Evolutionary conservation across 2,113 vertebrate genomes (phyloP).

Genomic region (Chaenocephalus aceratus): DNA sequence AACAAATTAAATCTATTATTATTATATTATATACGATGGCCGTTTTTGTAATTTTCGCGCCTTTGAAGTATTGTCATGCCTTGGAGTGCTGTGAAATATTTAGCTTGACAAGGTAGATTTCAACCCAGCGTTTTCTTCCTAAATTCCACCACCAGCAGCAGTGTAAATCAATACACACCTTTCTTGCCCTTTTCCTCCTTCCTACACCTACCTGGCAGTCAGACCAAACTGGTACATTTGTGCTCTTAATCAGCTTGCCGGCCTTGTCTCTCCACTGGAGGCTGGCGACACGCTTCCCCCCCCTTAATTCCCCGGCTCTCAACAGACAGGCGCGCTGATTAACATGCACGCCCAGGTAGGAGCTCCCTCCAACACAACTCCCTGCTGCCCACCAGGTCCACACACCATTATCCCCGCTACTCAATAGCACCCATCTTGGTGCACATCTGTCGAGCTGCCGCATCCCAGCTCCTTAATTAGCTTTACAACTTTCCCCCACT

Average conservation of each 20-base stretch:
- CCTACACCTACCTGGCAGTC: conserved; percentile 58
- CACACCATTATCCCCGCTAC: conserved; percentile 77
- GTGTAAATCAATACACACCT: conserved; percentile 72
- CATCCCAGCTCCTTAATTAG: conserved; percentile 76
- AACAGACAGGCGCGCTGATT: conserved; percentile 73
- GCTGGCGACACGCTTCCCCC: conserved; percentile 76
- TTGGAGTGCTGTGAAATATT: conserved; percentile 51
- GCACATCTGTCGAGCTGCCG: conserved; percentile 76
- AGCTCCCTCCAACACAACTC: conserved; percentile 73
- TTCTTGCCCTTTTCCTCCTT: conserved; percentile 64
- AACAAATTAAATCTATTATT: too few relatives aligned
- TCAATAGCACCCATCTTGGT: conserved; percentile 71
- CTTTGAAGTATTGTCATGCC: conserved; percentile 45
- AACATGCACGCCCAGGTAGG: conserved; percentile 80
- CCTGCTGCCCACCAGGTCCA: conserved; percentile 66
- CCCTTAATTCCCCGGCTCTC: conserved; percentile 72
- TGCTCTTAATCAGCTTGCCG: conserved; percentile 77
- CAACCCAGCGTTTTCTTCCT: background rate
- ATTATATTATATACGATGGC: background rate
- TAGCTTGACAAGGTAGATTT: conserved; percentile 48
- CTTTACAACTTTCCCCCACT: conserved; percentile 70
- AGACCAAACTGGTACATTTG: conserved; percentile 68
- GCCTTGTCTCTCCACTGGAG: conserved; percentile 71
- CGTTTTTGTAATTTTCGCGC: conserved; percentile 9
- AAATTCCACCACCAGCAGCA: conserved; percentile 31